Conservation (phyloP, 2,113 vertebrate species). For the Pleuronectes platessa region DNA sequence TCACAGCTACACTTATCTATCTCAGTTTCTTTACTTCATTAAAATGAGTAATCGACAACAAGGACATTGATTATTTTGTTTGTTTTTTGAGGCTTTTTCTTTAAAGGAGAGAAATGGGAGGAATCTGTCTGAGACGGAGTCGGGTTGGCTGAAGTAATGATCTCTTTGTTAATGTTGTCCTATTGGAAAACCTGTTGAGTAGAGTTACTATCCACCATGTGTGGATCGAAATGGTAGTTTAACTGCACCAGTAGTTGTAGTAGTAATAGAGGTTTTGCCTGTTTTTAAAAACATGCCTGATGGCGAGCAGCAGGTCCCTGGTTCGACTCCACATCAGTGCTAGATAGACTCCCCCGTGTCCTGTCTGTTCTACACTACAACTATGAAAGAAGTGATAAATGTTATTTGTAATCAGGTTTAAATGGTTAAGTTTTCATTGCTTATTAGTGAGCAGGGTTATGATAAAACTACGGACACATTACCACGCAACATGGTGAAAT, state of each 20-base stretch:
- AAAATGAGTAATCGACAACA: not conserved
- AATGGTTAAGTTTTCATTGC: too few relatives aligned
- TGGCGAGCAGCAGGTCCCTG: too few relatives aligned
- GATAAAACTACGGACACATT: too few relatives aligned
- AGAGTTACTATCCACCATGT: not conserved
- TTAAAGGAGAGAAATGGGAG: not conserved
- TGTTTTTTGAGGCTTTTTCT: not conserved
- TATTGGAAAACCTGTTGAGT: not conserved
- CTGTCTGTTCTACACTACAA: too few relatives aligned
- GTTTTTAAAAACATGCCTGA: not conserved
- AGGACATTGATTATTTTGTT: slow-evolving; percentile 22
- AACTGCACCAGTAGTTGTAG: not conserved
- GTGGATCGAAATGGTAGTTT: not conserved
- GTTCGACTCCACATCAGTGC: too few relatives aligned
- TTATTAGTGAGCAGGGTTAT: too few relatives aligned
- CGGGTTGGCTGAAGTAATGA: not conserved
- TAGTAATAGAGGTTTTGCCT: not conserved
- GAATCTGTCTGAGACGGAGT: not conserved
- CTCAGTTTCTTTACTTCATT: slow-evolving; percentile 13
- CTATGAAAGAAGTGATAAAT: too few relatives aligned
- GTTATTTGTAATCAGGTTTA: too few relatives aligned
- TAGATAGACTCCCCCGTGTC: too few relatives aligned
- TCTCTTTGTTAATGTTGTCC: not conserved
- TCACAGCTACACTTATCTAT: slow-evolving; percentile 13
- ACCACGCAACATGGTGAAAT: too few relatives aligned